These are phyloP conservation scores for Andrena camellia DNA, from an alignment of 2,888 invertebrate genomes.

Conservation along the genomic window DNA sequence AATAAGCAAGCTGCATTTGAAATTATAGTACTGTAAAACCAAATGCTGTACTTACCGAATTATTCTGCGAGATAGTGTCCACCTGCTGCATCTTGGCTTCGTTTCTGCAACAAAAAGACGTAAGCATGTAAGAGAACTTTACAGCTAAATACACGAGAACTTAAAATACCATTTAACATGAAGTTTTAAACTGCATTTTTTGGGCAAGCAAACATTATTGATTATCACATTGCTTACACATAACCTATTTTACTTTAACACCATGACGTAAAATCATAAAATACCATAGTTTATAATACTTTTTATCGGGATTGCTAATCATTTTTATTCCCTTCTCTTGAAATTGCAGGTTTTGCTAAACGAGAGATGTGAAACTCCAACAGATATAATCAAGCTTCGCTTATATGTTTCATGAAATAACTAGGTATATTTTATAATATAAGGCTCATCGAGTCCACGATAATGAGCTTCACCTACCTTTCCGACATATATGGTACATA, in stretches of 20 bases:
- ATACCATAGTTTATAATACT: constrained; percentile 35
- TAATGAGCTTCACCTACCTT: constrained; percentile 81
- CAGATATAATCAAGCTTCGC: constrained; percentile 46
- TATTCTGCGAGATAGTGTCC: constrained; percentile 87
- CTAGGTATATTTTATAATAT: constrained; percentile 65
- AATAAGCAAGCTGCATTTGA: constrained; percentile 68
- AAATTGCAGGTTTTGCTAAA: constrained; percentile 42
- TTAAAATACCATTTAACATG: constrained; percentile 24
- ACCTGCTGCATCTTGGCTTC: constrained; percentile 88
- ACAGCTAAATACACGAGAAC: not conserved
- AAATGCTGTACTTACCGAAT: constrained; percentile 85
- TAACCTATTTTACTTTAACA: constrained; percentile 47
- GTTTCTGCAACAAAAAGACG: constrained; percentile 83
- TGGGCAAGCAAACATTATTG: constrained; percentile 32
- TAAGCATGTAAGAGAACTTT: constrained; percentile 39
- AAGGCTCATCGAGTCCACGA: constrained; percentile 70
- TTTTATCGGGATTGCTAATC: constrained; percentile 40
- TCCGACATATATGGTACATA: constrained; percentile 85
- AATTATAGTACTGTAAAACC: constrained; percentile 23
- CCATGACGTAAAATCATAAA: constrained; percentile 34
- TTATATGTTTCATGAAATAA: constrained; percentile 52
- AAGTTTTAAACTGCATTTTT: constrained; percentile 32
- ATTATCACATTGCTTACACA: constrained; percentile 39
- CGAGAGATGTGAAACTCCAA: constrained; percentile 48
- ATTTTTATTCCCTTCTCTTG: constrained; percentile 30